These are phyloP conservation scores for Anas flavirostris DNA, from an alignment of 2,797 vertebrate genomes.

Conservation along the genomic window DNA sequence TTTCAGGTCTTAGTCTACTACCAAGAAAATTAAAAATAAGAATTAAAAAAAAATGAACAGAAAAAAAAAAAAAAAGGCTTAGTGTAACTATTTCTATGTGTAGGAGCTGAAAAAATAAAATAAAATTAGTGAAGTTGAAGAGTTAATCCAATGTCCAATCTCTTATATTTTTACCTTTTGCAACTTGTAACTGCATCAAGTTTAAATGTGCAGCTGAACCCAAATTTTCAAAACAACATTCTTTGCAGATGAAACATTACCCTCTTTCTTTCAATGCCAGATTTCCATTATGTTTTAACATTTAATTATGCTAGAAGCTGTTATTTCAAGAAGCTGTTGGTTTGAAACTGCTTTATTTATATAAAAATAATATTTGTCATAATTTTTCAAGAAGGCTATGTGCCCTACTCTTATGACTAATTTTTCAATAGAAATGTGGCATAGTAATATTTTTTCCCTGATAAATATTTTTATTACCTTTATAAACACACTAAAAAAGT, in stretches of 20 bases:
- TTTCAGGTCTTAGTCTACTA: neutral
- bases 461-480: conserved; percentile 67
- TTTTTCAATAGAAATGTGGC: conserved; percentile 40
- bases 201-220: conserved; percentile 9
- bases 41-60: neutral
- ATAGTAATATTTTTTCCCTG: neutral
- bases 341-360: conserved; percentile 59
- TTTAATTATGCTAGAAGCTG: conserved; percentile 69
- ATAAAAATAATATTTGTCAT: conserved; percentile 48
- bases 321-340: conserved; percentile 67
- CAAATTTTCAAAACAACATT: conserved; percentile 59
- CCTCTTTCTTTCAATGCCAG: conserved; percentile 59
- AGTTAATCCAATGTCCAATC: neutral
- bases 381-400: conserved; percentile 39
- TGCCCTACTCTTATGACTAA: conserved; percentile 16
- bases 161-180: conserved; percentile 1
- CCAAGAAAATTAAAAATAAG: neutral
- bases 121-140: neutral
- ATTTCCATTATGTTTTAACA: conserved; percentile 70
- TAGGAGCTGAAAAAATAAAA: neutral
- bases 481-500: conserved; percentile 60
- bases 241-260: conserved; percentile 64
- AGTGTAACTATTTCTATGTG: neutral
- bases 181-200: neutral
- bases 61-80: accelerated